These are phyloP conservation scores for Melanchra persicariae DNA, from an alignment of 2,888 invertebrate genomes.

Conservation along the genomic window DNA sequence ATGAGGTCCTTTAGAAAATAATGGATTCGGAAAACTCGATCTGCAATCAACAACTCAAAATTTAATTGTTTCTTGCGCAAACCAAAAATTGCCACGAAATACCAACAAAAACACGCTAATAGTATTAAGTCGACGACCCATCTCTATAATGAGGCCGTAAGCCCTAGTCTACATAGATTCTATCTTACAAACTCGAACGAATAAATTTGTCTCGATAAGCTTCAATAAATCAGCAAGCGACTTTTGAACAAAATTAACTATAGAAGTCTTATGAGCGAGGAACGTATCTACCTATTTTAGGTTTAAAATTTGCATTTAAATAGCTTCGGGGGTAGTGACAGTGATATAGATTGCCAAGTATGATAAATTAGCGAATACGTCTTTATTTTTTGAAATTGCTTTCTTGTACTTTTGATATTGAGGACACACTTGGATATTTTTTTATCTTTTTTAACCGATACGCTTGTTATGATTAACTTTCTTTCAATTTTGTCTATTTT, in stretches of 20 bases:
- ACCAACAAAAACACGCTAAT: conserved; percentile 2
- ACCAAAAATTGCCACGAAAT: background rate
- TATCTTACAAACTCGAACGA: conserved; percentile 72
- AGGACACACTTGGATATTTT: background rate
- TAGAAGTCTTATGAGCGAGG: conserved; percentile 51
- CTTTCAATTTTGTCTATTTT: background rate
- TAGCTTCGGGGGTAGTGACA: conserved; percentile 68
- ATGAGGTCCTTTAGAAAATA: background rate
- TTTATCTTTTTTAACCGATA: background rate
- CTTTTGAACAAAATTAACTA: conserved; percentile 79
- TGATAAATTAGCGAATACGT: conserved; percentile 66
- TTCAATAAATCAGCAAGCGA: conserved; percentile 78
- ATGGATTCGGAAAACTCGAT: too few species aligned
- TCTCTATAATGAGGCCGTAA: conserved; percentile 27
- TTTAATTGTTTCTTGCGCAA: too few species aligned
- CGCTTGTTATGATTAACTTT: background rate
- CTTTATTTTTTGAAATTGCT: conserved; percentile 40
- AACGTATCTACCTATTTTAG: conserved; percentile 70
- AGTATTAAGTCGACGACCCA: too few species aligned
- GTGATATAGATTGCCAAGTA: conserved; percentile 68
- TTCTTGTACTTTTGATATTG: conserved; percentile 25
- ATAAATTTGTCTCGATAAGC: conserved; percentile 82
- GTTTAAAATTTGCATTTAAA: conserved; percentile 83
- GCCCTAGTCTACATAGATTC: conserved; percentile 55
- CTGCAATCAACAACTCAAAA: background rate